Percentiles rank a stretch among this genome's conserved stretches.
Evolutionary conservation across 2,888 invertebrate species (phyloP).

Genomic region (Hyposoter didymator): DNA sequence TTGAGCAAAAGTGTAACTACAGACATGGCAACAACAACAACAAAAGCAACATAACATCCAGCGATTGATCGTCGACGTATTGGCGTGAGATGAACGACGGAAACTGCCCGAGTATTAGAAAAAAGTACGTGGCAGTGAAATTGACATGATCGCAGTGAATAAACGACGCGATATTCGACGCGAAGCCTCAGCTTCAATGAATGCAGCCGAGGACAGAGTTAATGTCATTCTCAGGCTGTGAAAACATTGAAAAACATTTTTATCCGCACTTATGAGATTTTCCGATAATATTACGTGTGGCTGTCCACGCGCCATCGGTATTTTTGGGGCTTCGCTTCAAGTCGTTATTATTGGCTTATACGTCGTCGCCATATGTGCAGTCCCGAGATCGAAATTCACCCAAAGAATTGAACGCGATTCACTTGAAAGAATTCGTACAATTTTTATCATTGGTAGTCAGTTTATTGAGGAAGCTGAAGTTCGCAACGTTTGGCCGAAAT

Average conservation of each 20-base stretch:
- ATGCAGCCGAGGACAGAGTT: background rate
- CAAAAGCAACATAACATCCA: background rate
- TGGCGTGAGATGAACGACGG: too few species aligned
- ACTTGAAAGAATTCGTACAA: background rate
- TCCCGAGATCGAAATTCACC: background rate
- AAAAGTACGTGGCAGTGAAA: background rate
- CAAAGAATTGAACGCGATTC: background rate
- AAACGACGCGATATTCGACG: background rate
- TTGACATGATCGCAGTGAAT: background rate
- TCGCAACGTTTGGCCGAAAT: too few species aligned
- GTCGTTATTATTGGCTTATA: constrained; percentile 1
- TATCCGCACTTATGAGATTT: background rate
- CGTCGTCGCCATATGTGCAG: background rate
- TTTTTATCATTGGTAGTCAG: background rate
- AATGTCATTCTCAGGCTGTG: background rate
- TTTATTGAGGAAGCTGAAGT: too few species aligned
- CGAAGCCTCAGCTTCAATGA: background rate
- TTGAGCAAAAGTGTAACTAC: background rate
- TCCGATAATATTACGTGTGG: background rate
- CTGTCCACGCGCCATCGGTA: background rate
- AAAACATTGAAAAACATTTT: background rate
- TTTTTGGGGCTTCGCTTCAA: background rate
- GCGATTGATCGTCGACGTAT: background rate
- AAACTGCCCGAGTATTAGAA: background rate
- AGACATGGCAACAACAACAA: background rate